Evolutionary conservation across 2,888 invertebrate genomes (phyloP), one percentile per base, ranked within the genome.

Genomic region (Zele albiditarsus): DNA sequence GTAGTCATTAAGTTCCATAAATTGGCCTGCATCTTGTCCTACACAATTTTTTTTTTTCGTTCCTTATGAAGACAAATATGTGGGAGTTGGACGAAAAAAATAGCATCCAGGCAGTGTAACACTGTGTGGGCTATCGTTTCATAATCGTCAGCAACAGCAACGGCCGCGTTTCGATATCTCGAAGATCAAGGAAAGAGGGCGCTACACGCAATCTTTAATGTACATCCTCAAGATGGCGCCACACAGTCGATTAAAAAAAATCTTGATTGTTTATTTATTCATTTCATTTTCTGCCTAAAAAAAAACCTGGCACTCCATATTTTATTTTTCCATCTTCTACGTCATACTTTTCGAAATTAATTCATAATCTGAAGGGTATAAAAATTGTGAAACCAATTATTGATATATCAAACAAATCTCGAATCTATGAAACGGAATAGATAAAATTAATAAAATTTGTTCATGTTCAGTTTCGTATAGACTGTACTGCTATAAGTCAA

Each of bases 1-100:
- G 90, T 87, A 70, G 90, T 85, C 80, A 91, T 85, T 66, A 90
- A 83, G 82, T 87, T 91, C 88, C 89, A 89, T 78, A 91, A 77
- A 77, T 89, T 90, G 53, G 90, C 90, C 85, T 91, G 91, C 91
- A 91, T 91, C 12, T 8, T 68, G 62, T 62, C 20, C 62, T 10
- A 38, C 38, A 20, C n/a, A 46, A 57, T 28, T 53, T 76, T 53
- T 73, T 31, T 57, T 57, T 73, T 57, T 23, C n/a, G 6, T 75
- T 71, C 65, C 33, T 69, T 66, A 33, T 46, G 62, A 62, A 20
- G 12, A 38, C 27, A 63, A 68, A 53, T 53, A 3, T 31, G 77
- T 60, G 67, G 74, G 73, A 76, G 73, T 78, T 78, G 80, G 73
- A 60, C 27, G 63, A 66, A 57, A 68, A 63, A 77, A 67, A 49